Evolutionary conservation across 2,113 vertebrate genomes (phyloP).

Genomic region (Isichthys henryi): DNA sequence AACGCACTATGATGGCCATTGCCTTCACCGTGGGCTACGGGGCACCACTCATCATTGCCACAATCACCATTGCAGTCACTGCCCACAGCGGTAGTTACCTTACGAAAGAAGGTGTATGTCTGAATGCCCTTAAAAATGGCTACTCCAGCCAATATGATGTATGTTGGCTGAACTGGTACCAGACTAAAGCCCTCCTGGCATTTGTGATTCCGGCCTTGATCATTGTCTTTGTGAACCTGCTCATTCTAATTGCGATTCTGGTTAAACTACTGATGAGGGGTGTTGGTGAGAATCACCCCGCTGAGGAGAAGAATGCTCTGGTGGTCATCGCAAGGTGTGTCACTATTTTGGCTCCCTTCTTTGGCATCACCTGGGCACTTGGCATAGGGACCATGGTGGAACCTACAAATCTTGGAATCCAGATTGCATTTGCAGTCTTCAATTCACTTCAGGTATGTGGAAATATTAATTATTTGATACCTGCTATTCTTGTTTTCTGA

Average conservation of each 20-base stretch:
- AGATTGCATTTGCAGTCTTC: not conserved
- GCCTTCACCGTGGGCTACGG: slow-evolving; percentile 72
- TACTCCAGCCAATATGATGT: slow-evolving; percentile 52
- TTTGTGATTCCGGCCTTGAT: slow-evolving; percentile 70
- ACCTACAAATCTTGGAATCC: not conserved
- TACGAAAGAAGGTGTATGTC: no score
- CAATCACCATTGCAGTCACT: slow-evolving; percentile 54
- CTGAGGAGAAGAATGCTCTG: not conserved
- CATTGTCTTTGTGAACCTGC: slow-evolving; percentile 69
- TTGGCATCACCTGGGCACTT: not conserved
- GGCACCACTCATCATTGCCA: slow-evolving; percentile 68
- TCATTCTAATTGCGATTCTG: slow-evolving; percentile 68
- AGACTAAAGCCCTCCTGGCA: slow-evolving; percentile 70
- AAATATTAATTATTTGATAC: not conserved
- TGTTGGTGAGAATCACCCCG: not conserved
- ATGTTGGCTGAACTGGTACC: slow-evolving; percentile 81
- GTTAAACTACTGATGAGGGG: slow-evolving; percentile 64
- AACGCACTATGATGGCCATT: slow-evolving; percentile 56
- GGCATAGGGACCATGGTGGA: not conserved
- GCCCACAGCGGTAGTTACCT: no score
- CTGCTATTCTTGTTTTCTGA: not conserved
- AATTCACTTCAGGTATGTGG: not conserved
- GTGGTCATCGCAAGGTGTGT: not conserved
- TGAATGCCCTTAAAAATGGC: slow-evolving; percentile 40
- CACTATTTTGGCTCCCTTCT: not conserved